These are phyloP conservation scores for Stratiomys singularior DNA, from an alignment of 2,888 invertebrate genomes.

Conservation along the genomic window DNA sequence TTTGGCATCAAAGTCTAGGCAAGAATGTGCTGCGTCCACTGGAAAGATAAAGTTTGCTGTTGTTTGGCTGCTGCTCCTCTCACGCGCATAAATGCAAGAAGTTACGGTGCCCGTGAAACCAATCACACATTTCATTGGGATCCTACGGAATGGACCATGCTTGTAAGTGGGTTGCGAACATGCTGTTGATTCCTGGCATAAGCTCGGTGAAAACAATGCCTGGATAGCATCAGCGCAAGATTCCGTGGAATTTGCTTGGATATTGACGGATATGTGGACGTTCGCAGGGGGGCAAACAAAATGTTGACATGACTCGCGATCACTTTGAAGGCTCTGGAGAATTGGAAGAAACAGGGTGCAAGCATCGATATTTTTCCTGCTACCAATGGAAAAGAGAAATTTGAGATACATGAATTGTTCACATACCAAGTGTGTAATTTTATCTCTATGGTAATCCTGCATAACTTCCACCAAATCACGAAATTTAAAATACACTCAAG, in stretches of 20 bases:
- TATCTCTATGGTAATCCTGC: no score
- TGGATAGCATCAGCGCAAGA: slow-evolving; percentile 35
- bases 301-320: no score
- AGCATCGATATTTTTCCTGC: no score
- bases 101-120: slow-evolving; percentile 1
- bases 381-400: no score
- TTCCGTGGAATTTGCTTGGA: slow-evolving; percentile 30
- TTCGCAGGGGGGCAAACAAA: no score
- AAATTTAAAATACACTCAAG: no score
- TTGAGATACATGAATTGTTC: no score
- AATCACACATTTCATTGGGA: slow-evolving; percentile 13
- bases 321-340: no score
- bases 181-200: slow-evolving; percentile 45
- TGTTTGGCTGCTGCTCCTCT: not conserved
- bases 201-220: slow-evolving; percentile 39
- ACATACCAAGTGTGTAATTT: no score
- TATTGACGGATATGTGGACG: not conserved
- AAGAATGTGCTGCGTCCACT: slow-evolving; percentile 31
- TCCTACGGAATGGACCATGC: not conserved
- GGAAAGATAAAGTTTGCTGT: not conserved
- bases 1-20: slow-evolving; percentile 33
- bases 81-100: slow-evolving; percentile 35
- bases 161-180: slow-evolving; percentile 38
- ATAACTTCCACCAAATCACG: no score
- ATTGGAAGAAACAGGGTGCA: no score